Base-by-base conservation (phyloP, 1,140 invertebrate genomes). In the Leptonema lineaticorne region DNA sequence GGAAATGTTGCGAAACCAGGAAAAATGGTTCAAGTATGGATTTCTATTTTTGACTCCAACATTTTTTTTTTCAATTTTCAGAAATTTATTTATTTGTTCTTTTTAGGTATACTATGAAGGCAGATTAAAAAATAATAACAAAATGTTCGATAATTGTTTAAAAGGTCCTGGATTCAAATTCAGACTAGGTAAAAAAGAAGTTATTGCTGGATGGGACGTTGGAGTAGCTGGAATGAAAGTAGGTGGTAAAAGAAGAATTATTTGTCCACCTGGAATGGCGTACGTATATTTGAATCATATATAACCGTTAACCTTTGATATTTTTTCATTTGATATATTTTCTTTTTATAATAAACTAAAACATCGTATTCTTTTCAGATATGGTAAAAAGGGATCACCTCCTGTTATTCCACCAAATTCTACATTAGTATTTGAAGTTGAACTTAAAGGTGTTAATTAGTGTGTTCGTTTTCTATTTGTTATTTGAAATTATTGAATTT, bases 191-290 rank as follows among this genome's bases (percentile, higher is more conserved):
- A 84, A 84, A 46, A 89, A 89, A 53, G 92, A 96, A 80, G 94
- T 97, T 0, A 96, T 97, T 72, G 89, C 89, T 74, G 96, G 93
- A 26, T 97, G 94, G 95, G 95, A 97, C 76, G 76, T 91, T 59
- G 96, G 93, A 28, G 80, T 97, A 6, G 76, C 78, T 71, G 94
- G 94, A 70, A 95, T 95, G 93, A 96, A 93, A 83, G 89, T 96
- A 74, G 95, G 95, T 27, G 95, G 95, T 60, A 96, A 94, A 78
- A 86, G 95, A 76, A 87, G 86, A 74, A 87, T 98, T 50, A 87
- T 86, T 5, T 90, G 94, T 77, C 95, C 95, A 64, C 85, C 94
- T 63, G 80, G 87, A 26, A 88, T 94, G 86, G 94, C 86, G 86
- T 96, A 87, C 86, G 88, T 87, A 74, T 65, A 37, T 56, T 46